Conservation (phyloP, 1,140 invertebrate genomes). For the Latrodectus geometricus region DNA sequence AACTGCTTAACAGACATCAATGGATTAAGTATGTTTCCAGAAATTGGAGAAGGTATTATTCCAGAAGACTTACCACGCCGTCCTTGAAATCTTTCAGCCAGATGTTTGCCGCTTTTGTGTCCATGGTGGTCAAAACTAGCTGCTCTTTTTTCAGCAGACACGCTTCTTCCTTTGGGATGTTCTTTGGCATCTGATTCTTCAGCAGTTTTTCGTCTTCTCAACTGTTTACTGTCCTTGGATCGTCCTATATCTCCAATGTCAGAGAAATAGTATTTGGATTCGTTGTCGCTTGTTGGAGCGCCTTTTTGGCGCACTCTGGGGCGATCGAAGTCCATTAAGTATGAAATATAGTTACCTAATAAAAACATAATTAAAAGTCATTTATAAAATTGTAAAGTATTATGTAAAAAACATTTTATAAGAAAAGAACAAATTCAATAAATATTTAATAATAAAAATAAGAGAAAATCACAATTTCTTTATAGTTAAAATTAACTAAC, state of each 20-base stretch:
- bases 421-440: no score
- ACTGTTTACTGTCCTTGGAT: slow-evolving; percentile 15
- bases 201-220: slow-evolving; percentile 26
- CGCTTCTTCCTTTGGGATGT: neutral
- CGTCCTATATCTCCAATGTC: slow-evolving; percentile 13
- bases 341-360: slow-evolving; percentile 2
- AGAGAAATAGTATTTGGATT: slow-evolving; percentile 24
- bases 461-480: no score
- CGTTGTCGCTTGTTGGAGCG: slow-evolving; percentile 20
- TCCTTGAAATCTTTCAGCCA: slow-evolving; percentile 13
- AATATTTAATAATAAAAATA: no score
- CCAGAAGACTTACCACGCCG: slow-evolving; percentile 5
- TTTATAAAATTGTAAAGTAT: neutral
- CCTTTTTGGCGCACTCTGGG: slow-evolving; percentile 36
- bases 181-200: slow-evolving; percentile 33
- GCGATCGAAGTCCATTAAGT: slow-evolving; percentile 39
- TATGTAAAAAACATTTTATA: no score
- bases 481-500: no score
- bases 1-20: no score
- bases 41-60: neutral
- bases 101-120: neutral
- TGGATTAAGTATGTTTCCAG: no score
- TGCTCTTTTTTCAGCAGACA: slow-evolving; percentile 1
- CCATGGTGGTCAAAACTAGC: neutral
- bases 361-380: neutral